Conservation (phyloP, 2,113 vertebrate genomes). For the Mionectes macconnelli region DNA sequence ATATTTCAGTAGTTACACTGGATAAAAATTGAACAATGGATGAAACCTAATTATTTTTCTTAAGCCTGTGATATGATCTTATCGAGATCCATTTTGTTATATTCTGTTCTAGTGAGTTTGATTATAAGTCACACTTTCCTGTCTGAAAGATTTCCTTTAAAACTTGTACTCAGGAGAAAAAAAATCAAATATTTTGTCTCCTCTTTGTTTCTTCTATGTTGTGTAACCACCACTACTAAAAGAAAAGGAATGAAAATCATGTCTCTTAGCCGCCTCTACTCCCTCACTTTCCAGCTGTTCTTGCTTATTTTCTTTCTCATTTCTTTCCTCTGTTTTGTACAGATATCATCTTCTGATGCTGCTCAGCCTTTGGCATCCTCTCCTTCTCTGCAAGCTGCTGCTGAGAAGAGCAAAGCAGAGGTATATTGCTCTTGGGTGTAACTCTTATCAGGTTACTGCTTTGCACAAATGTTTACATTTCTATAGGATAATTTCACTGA, state of each 20-base stretch:
- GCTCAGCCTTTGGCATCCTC: slow-evolving; percentile 84
- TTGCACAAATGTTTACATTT: neutral
- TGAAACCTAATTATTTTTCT: slow-evolving; percentile 60
- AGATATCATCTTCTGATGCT: slow-evolving; percentile 86
- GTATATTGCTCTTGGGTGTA: slow-evolving; percentile 68
- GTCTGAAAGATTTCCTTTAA: neutral
- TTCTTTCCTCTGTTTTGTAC: slow-evolving; percentile 69
- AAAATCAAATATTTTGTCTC: neutral
- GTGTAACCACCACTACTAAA: neutral
- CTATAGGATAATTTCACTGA: neutral
- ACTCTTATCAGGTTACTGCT: neutral
- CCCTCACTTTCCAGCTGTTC: slow-evolving; percentile 7
- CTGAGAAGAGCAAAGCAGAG: slow-evolving; percentile 90
- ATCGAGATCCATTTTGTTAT: slow-evolving; percentile 33
- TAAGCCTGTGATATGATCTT: slow-evolving; percentile 34
- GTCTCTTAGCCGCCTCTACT: neutral
- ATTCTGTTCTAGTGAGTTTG: slow-evolving; percentile 27
- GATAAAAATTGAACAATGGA: slow-evolving; percentile 42
- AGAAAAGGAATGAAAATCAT: neutral
- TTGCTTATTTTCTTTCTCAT: slow-evolving; percentile 60
- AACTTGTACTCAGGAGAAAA: neutral
- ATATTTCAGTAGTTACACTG: slow-evolving; percentile 42
- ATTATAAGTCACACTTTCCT: slow-evolving; percentile 22
- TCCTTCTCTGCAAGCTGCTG: slow-evolving; percentile 85
- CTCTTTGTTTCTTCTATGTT: neutral